These are phyloP conservation scores for Liodrosophila aerea DNA, from an alignment of 2,888 invertebrate genomes.

Conservation along the genomic window DNA sequence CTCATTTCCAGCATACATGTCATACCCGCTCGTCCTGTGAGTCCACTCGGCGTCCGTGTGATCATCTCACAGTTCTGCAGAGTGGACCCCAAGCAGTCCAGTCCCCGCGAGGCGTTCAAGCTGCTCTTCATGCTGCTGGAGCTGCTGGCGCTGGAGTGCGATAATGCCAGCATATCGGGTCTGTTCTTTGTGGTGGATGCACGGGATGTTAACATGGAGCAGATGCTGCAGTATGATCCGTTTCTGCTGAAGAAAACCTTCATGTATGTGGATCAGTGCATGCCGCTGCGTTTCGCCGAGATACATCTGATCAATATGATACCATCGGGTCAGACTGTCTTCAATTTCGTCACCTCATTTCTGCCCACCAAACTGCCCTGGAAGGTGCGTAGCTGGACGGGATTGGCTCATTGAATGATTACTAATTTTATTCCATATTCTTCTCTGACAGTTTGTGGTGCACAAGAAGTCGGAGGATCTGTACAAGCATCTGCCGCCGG, in stretches of 20 bases:
- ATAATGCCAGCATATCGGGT: conserved; percentile 66
- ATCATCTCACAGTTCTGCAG: conserved; percentile 73
- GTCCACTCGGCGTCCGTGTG: conserved; percentile 56
- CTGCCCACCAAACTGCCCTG: conserved; percentile 65
- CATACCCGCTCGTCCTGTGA: conserved; percentile 60
- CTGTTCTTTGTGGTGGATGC: conserved; percentile 68
- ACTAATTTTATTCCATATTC: background rate
- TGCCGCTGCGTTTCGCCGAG: conserved; percentile 68
- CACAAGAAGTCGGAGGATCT: conserved; percentile 77
- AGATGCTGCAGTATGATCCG: conserved; percentile 72
- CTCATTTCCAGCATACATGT: conserved; percentile 59
- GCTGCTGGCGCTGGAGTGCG: conserved; percentile 68
- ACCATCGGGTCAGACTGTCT: conserved; percentile 60
- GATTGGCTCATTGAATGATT: too few species aligned
- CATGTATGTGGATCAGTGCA: conserved; percentile 64
- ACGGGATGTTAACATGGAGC: conserved; percentile 71
- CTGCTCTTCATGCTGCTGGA: conserved; percentile 75
- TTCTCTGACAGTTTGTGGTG: conserved; percentile 60
- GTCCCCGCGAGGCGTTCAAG: conserved; percentile 71
- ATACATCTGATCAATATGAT: conserved; percentile 76
- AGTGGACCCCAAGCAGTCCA: conserved; percentile 66
- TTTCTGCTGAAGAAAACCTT: conserved; percentile 68
- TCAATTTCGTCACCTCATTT: conserved; percentile 69
- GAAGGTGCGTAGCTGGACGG: conserved; percentile 61
- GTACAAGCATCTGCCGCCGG: conserved; percentile 69